Percentiles rank a stretch among this genome's conserved stretches.
Evolutionary conservation across 2,888 invertebrate genomes (phyloP).

Genomic region (Chaetogeoica ovagalla): DNA sequence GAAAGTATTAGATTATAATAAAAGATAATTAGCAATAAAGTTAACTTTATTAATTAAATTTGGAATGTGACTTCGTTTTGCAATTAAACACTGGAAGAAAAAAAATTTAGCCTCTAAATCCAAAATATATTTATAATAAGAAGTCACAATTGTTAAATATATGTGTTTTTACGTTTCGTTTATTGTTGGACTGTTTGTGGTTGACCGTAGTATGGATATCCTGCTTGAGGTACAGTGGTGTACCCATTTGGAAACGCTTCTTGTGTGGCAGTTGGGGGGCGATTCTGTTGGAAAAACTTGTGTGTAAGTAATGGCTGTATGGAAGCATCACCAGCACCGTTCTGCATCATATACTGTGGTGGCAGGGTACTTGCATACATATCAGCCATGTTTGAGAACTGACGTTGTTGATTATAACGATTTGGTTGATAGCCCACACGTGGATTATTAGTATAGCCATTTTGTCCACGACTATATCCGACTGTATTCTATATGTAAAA

Average conservation of each 20-base stretch:
- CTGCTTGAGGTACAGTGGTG: constrained; percentile 62
- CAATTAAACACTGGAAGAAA: constrained; percentile 51
- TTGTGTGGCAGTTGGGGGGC: constrained; percentile 65
- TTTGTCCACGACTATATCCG: constrained; percentile 57
- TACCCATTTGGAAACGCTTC: constrained; percentile 68
- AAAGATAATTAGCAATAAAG: constrained; percentile 52
- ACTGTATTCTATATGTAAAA: constrained; percentile 23
- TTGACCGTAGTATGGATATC: constrained; percentile 56
- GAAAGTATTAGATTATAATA: constrained; percentile 53
- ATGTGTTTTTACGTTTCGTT: constrained; percentile 48
- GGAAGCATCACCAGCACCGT: constrained; percentile 61
- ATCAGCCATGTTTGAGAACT: constrained; percentile 57
- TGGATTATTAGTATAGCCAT: constrained; percentile 57
- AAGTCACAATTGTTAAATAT: constrained; percentile 49
- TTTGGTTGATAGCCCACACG: constrained; percentile 56
- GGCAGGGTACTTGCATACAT: constrained; percentile 58
- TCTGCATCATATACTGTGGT: constrained; percentile 62
- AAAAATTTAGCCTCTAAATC: constrained; percentile 49
- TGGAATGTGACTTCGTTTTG: constrained; percentile 52
- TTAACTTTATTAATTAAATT: constrained; percentile 53
- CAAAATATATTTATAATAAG: constrained; percentile 28
- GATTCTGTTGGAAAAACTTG: constrained; percentile 74
- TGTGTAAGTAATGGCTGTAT: constrained; percentile 68
- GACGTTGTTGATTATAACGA: constrained; percentile 63
- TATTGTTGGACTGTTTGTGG: constrained; percentile 70